phyloP scores from a whole-genome alignment of 1,140 invertebrate genomes.

The Cotesia typhae region DNA sequence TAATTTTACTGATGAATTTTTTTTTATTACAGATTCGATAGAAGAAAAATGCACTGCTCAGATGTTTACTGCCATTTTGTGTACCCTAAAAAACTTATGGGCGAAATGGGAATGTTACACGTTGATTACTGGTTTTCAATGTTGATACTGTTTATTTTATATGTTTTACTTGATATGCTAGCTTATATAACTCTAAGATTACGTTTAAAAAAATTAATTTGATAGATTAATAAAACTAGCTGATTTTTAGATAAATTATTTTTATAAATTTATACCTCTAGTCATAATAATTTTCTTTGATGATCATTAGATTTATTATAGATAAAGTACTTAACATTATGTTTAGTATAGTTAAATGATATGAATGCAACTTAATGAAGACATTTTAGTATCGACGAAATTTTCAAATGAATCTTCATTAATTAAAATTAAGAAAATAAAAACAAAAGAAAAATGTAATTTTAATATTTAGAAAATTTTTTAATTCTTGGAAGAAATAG shows the following conservation, averaged over 20 bases:
- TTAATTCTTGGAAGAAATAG: too few relatives aligned
- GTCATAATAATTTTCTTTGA: too few relatives aligned
- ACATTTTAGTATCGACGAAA: too few relatives aligned
- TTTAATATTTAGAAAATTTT: too few relatives aligned
- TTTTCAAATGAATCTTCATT: too few relatives aligned
- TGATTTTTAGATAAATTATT: background rate
- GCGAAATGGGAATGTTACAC: slow-evolving; percentile 78
- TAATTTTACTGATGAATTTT: slow-evolving; percentile 3
- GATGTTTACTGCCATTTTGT: slow-evolving; percentile 76
- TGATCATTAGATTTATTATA: too few relatives aligned
- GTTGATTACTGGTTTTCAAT: slow-evolving; percentile 74
- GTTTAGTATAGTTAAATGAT: too few relatives aligned
- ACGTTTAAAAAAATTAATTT: slow-evolving; percentile 66
- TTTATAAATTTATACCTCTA: background rate
- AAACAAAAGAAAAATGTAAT: too few relatives aligned
- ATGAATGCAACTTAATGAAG: too few relatives aligned
- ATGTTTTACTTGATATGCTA: slow-evolving; percentile 70
- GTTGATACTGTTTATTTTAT: slow-evolving; percentile 69
- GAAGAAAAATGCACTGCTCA: slow-evolving; percentile 73
- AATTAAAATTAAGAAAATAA: too few relatives aligned
- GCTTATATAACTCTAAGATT: slow-evolving; percentile 76
- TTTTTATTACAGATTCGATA: slow-evolving; percentile 72
- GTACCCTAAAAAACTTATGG: slow-evolving; percentile 75
- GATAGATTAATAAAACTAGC: background rate
- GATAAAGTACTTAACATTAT: too few relatives aligned